These are phyloP conservation scores for Cyanoramphus novaezelandiae DNA, from an alignment of 2,113 vertebrate species.

Conservation along the genomic window DNA sequence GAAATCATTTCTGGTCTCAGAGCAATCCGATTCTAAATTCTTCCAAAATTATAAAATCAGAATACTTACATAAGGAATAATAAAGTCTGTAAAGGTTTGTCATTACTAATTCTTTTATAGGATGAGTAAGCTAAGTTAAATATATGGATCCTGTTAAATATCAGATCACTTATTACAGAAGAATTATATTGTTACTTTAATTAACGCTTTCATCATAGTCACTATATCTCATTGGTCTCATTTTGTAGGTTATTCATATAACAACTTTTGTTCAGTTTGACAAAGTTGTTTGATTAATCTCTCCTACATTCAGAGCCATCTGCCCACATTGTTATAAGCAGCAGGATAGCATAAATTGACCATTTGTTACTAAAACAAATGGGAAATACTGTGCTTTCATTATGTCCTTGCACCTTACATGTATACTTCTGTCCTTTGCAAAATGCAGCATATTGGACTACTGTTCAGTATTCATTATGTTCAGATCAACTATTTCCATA, in stretches of 20 bases:
- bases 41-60: not conserved
- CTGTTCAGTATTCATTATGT: not conserved
- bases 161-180: not conserved
- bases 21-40: not conserved
- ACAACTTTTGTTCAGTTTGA: not conserved
- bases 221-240: not conserved
- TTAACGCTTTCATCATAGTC: not conserved
- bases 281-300: not conserved
- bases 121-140: not conserved
- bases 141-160: not conserved
- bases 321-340: not conserved
- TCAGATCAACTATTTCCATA: not conserved
- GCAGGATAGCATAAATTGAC: not conserved
- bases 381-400: not conserved
- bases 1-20: not conserved
- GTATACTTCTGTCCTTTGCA: not conserved
- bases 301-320: not conserved
- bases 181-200: not conserved
- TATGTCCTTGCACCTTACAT: not conserved
- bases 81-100: not conserved
- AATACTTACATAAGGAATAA: not conserved
- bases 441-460: rapidly evolving
- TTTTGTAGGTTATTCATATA: not conserved
- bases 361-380: not conserved
- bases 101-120: not conserved